A percentile compares a stretch with the other conserved stretches of the same genome.
Conservation (phyloP, 2,888 invertebrate species). For the Polymixis lichenea region DNA sequence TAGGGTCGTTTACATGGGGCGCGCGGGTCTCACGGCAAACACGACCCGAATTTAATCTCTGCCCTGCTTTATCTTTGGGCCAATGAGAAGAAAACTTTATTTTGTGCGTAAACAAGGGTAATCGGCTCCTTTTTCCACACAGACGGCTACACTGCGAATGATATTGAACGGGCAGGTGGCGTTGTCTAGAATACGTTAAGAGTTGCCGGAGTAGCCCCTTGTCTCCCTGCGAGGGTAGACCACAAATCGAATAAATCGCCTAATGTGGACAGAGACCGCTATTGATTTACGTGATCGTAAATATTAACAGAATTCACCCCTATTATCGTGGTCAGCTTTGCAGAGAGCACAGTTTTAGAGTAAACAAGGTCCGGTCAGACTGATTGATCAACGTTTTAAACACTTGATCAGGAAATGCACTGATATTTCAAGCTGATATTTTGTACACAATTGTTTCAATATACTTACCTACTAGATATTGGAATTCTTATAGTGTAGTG, state of each 20-base stretch:
- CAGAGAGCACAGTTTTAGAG: slow-evolving; percentile 53
- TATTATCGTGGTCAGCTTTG: slow-evolving; percentile 63
- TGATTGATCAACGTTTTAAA: slow-evolving; percentile 45
- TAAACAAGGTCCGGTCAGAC: slow-evolving; percentile 44
- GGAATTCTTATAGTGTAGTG: no score
- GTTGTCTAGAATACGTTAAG: slow-evolving; percentile 83
- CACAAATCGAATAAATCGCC: slow-evolving; percentile 76
- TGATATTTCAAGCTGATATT: background rate
- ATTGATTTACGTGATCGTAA: slow-evolving; percentile 75
- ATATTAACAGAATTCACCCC: slow-evolving; percentile 67
- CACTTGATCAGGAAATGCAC: slow-evolving; percentile 39
- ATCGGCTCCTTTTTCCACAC: slow-evolving; percentile 83
- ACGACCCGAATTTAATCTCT: slow-evolving; percentile 87
- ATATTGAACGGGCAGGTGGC: slow-evolving; percentile 83
- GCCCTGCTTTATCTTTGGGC: slow-evolving; percentile 83
- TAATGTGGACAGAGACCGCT: slow-evolving; percentile 69
- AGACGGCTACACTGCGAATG: slow-evolving; percentile 76
- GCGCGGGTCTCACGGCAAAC: slow-evolving; percentile 81
- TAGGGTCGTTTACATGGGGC: slow-evolving; percentile 86
- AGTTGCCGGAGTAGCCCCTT: slow-evolving; percentile 66
- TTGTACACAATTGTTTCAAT: background rate
- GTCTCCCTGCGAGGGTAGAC: slow-evolving; percentile 64
- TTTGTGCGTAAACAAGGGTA: slow-evolving; percentile 88
- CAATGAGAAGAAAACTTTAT: slow-evolving; percentile 89
- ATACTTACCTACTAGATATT: background rate